Percentiles rank a stretch among this genome's conserved stretches.
phyloP scores from a whole-genome alignment of 2,888 invertebrate genomes.

The Lamellibrachia satsuma region DNA sequence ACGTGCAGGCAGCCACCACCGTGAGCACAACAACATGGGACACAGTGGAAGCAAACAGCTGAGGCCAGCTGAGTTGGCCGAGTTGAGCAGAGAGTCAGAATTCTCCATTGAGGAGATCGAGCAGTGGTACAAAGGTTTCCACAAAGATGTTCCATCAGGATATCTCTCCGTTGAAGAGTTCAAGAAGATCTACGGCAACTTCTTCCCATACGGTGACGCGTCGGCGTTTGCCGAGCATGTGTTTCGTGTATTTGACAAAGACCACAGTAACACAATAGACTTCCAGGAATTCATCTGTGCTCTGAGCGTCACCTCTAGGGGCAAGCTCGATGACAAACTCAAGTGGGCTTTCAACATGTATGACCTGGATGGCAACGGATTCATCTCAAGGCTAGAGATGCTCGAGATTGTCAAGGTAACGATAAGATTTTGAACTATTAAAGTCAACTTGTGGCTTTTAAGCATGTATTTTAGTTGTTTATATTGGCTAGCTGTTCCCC shows the following conservation, averaged over 20 bases:
- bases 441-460: background rate
- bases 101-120: slow-evolving; percentile 96
- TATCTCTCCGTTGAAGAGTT: slow-evolving; percentile 97
- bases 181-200: slow-evolving; percentile 89
- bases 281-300: slow-evolving; percentile 96
- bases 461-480: no score
- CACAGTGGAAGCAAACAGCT: slow-evolving; percentile 95
- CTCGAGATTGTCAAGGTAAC: slow-evolving; percentile 92
- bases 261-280: slow-evolving; percentile 96
- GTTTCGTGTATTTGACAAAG: slow-evolving; percentile 84
- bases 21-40: slow-evolving; percentile 77
- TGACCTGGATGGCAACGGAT: slow-evolving; percentile 97
- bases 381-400: slow-evolving; percentile 98
- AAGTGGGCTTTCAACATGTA: slow-evolving; percentile 99
- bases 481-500: no score
- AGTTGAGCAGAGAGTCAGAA: slow-evolving; percentile 94
- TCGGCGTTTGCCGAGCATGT: slow-evolving; percentile 99
- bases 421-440: background rate
- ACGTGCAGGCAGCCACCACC: background rate
- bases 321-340: slow-evolving; percentile 95
- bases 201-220: slow-evolving; percentile 91
- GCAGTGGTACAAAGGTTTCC: slow-evolving; percentile 97
- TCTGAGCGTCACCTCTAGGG: slow-evolving; percentile 93
- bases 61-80: slow-evolving; percentile 96
- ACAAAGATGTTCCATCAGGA: slow-evolving; percentile 98